A percentile compares a stretch with the other conserved stretches of the same genome.
Evolutionary conservation across 2,797 vertebrate species (phyloP).

Genomic region (Oreortyx pictus): DNA sequence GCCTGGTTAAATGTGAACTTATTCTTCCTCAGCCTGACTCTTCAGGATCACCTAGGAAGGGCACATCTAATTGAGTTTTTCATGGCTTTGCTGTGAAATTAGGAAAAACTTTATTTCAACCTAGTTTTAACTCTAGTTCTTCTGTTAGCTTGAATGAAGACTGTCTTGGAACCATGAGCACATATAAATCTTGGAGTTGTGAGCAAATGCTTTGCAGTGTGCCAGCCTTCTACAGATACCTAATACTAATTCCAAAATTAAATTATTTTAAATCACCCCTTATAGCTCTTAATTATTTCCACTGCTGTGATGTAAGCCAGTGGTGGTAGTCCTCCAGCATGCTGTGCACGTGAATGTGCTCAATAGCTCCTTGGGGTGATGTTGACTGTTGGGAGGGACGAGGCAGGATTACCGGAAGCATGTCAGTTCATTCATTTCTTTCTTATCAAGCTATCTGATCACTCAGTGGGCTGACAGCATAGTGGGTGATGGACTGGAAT

Average conservation of each 20-base stretch:
- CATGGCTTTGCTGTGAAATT: background rate
- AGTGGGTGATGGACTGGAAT: background rate
- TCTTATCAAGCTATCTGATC: background rate
- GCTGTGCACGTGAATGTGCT: fast-evolving
- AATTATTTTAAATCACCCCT: background rate
- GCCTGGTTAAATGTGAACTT: background rate
- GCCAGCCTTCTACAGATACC: background rate
- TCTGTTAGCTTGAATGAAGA: background rate
- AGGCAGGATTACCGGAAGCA: background rate
- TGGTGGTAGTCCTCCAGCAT: background rate
- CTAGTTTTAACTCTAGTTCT: background rate
- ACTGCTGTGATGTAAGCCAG: background rate
- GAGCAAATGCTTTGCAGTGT: background rate
- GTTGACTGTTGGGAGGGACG: background rate
- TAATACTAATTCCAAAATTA: background rate
- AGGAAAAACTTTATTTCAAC: background rate
- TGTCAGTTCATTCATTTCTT: background rate
- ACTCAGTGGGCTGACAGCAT: background rate
- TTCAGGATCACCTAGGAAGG: background rate
- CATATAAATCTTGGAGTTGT: background rate
- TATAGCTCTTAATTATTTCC: background rate
- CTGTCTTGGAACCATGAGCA: background rate
- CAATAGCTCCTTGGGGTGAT: background rate
- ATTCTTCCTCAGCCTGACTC: background rate
- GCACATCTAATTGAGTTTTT: background rate